Base-by-base conservation (phyloP, 2,888 invertebrate species). In the Nomada goodeniana region DNA sequence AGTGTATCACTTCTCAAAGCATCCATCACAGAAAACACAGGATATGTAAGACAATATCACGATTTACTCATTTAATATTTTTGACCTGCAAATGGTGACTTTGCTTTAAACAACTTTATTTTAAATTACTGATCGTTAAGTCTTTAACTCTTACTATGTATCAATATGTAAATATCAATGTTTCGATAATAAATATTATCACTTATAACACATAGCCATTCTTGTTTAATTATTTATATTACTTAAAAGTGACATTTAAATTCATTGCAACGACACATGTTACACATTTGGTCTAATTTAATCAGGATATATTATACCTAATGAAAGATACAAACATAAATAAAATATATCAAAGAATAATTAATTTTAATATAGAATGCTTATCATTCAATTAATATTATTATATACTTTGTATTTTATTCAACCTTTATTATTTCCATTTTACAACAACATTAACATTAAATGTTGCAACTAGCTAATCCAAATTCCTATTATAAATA, bases 21-120 rank as follows among this genome's bases (percentile, higher is more conserved):
- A 86, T 93, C 92, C 93, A 93, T 93, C 86, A 85, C 88, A 75
- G 53, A 80, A 76, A 72, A 75, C 42, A 29, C 23, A 42, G 59
- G 75, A 70, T 76, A 68, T 29, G 23, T 36, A 83, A 63, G 71
- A 76, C 72, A 80, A 73, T 82, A 57, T 89, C 84, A 89, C 81
- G 79, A 76, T 53, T 77, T 71, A 83, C 65, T 84, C 82, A 88
- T 88, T 85, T 89, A 88, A 82, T 71, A 42, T 61, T 61, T 76
- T 79, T 61, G 70, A 83, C 89, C 89, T 89, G 87, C 64, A 86
- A 88, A 76, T 68, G 59, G 84, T 81, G 71, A 85, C 44, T 78
- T 29, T 57, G 23, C 61, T 63, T 86, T 15, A 59, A 53, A 52
- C 26, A 64, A 71, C 11, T 74, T 64, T 55, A 29, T 26, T 65